A percentile compares a stretch with the other conserved stretches of the same genome.
Evolutionary conservation across 2,797 vertebrate species (phyloP).

Genomic region (Ambastaia sidthimunki): DNA sequence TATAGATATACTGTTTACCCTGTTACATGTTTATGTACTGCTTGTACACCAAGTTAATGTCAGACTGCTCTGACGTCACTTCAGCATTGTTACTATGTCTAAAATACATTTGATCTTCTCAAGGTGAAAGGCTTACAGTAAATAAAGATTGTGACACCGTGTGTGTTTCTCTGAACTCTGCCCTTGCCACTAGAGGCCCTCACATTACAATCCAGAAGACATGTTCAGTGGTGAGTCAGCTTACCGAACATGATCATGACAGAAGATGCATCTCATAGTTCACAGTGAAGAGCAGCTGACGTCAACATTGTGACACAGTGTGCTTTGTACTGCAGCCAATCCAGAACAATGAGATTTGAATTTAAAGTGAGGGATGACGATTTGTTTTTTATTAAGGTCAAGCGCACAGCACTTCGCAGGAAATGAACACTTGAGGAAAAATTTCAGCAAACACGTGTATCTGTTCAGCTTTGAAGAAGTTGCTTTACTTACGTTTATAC

Average conservation of each 20-base stretch:
- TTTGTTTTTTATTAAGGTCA: no score
- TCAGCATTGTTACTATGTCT: background rate
- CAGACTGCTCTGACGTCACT: background rate
- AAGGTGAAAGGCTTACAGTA: background rate
- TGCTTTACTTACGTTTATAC: no score
- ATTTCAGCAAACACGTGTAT: no score
- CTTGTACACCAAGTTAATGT: no score
- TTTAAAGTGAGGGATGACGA: no score
- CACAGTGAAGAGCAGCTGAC: background rate
- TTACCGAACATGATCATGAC: background rate
- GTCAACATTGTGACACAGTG: background rate
- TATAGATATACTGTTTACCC: no score
- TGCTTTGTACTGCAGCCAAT: no score
- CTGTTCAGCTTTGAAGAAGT: no score
- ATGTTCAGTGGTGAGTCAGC: slow-evolving; percentile 34
- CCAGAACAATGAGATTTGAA: no score
- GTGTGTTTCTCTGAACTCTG: slow-evolving; percentile 11
- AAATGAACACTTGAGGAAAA: no score
- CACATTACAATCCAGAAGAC: slow-evolving; percentile 28
- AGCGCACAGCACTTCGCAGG: no score
- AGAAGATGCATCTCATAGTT: background rate
- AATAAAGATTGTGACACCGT: background rate
- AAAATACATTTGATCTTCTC: background rate
- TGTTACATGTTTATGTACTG: no score
- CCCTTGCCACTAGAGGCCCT: slow-evolving; percentile 47